These are phyloP conservation scores for Ornithorhynchus anatinus DNA, from an alignment of 2,113 vertebrate genomes.

Conservation along the genomic window DNA sequence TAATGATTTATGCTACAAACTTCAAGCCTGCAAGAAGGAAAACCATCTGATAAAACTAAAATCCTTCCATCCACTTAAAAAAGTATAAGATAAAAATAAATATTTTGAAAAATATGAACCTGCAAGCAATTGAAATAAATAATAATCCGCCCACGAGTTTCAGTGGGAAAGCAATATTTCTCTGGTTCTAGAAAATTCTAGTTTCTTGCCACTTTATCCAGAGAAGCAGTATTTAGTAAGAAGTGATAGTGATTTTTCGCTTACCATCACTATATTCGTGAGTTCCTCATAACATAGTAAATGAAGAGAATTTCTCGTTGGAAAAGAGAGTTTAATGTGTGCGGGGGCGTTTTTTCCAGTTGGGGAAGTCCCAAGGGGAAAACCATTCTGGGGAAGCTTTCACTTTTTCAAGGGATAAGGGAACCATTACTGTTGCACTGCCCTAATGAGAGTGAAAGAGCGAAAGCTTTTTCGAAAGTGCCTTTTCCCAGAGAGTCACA, in stretches of 20 bases:
- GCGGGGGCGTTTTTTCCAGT: too few species aligned
- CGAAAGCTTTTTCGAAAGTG: conserved; percentile 2
- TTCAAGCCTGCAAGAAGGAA: background rate
- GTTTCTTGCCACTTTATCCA: background rate
- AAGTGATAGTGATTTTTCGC: background rate
- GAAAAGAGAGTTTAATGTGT: too few species aligned
- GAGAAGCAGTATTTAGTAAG: background rate
- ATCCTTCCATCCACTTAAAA: background rate
- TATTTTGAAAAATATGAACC: background rate
- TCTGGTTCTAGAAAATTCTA: background rate
- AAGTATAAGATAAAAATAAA: background rate
- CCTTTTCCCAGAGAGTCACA: conserved; percentile 3
- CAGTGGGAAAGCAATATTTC: background rate
- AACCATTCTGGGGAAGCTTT: too few species aligned
- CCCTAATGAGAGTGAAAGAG: too few species aligned
- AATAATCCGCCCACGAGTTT: background rate
- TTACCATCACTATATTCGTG: too few species aligned
- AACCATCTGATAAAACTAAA: background rate
- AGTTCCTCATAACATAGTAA: too few species aligned
- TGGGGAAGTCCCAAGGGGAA: too few species aligned
- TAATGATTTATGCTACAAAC: background rate
- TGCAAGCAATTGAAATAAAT: background rate
- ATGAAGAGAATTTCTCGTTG: too few species aligned
- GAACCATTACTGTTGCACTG: too few species aligned
- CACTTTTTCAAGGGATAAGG: too few species aligned